phyloP scores from a whole-genome alignment of 1,140 invertebrate genomes.

The Tetranychus urticae region DNA sequence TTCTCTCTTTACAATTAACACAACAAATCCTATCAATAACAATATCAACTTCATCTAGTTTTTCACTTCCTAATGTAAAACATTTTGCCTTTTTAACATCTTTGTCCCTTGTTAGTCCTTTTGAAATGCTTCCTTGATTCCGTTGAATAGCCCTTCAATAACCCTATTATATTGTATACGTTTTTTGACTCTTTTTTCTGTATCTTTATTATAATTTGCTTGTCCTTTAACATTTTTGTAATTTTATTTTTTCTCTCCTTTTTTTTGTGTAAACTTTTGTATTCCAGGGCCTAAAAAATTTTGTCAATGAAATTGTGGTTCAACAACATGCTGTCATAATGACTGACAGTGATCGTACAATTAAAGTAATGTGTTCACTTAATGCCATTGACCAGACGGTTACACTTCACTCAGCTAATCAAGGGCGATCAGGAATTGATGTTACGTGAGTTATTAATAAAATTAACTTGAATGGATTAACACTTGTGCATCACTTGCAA shows the following conservation, averaged over 20 bases:
- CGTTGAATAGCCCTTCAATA: neutral
- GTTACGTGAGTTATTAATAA: conserved; percentile 20
- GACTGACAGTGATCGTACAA: conserved; percentile 27
- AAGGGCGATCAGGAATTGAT: conserved; percentile 20
- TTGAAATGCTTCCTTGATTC: too few species aligned
- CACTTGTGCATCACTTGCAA: neutral
- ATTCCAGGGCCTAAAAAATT: conserved; percentile 21
- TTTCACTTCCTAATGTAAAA: too few species aligned
- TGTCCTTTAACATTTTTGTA: neutral
- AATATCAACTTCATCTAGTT: too few species aligned
- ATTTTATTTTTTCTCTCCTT: neutral
- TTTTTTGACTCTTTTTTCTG: neutral
- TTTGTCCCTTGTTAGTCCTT: too few species aligned
- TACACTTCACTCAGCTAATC: conserved; percentile 12
- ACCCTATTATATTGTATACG: neutral
- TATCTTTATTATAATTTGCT: neutral
- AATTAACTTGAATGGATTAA: neutral
- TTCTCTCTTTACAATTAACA: too few species aligned
- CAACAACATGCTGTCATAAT: conserved; percentile 29
- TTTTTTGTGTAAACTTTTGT: neutral
- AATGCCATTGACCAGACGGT: conserved; percentile 26
- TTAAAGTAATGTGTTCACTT: conserved; percentile 28
- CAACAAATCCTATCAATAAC: too few species aligned
- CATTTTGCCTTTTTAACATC: too few species aligned
- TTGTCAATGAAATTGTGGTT: conserved; percentile 27